Evolutionary conservation across 1,140 invertebrate species (phyloP), one percentile per base, ranked within the genome.

Genomic region (Bombus ignitus): DNA sequence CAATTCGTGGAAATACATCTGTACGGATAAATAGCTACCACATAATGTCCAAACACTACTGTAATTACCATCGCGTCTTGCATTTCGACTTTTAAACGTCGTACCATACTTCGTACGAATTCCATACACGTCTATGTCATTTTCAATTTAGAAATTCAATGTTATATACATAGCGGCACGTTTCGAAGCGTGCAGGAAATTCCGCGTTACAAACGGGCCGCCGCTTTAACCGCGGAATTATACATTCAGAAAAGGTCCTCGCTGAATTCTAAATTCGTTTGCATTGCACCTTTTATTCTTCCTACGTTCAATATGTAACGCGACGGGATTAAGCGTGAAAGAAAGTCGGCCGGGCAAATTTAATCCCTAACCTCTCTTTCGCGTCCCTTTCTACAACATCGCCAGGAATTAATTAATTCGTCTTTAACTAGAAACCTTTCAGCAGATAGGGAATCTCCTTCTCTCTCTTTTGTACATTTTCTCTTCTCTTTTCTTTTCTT

Each of bases 351-450:
- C 39, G 65, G n/a, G 75, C 75, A 59, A 83, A 83, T 83, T 83
- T 83, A 75, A 83, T 83, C 57, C 72, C 47, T 66, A 47, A 81
- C 28, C 47, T 35, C 25, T 42, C 37, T 47, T 13, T 12, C 28
- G 42, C 15, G 15, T 62, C 70, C 59, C 70, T 68, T 66, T n/a
- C 37, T 53, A 35, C 32, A 68, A 66, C 65, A 22, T 81, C n/a
- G 32, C 39, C 59, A 12, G 75, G 77, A 87, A 90, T 90, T 92
- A 92, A 92, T 90, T 92, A 91, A 90, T 88, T 84, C 77, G 78
- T 68, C 74, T 91, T 81, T 82, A 81, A 81, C 42, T 44, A 57
- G 81, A 83, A 71, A 87, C 66, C 84, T 80, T 81, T 72, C 47
- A 81, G 18, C 42, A 39, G 81, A 86, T 83, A 37, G 59, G 42